phyloP scores from a whole-genome alignment of 2,888 invertebrate species.

The Smittia aterrima region DNA sequence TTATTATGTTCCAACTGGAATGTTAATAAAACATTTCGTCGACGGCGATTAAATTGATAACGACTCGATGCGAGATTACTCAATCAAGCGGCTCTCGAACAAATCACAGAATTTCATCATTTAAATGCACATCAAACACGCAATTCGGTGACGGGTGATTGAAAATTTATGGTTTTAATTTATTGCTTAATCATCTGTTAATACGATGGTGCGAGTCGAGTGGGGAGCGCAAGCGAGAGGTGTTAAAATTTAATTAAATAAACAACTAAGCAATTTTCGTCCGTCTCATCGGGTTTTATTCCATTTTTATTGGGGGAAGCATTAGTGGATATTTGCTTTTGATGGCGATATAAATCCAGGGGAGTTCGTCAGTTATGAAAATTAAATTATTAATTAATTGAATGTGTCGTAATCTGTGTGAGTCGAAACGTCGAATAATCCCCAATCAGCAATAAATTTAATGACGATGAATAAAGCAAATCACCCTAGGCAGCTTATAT shows the following conservation, averaged over 20 bases:
- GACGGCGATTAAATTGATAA: neutral
- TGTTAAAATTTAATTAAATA: constrained; percentile 11
- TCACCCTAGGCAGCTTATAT: neutral
- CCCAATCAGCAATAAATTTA: neutral
- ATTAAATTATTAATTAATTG: too few species aligned
- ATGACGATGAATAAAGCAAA: neutral
- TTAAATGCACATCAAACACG: neutral
- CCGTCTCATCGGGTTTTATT: neutral
- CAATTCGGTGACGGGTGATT: constrained; percentile 13
- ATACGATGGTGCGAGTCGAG: neutral
- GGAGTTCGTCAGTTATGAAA: too few species aligned
- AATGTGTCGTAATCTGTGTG: too few species aligned
- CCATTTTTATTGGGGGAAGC: neutral
- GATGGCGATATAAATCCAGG: too few species aligned
- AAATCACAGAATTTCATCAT: neutral
- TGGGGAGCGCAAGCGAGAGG: neutral
- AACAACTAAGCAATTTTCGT: neutral
- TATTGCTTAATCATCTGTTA: constrained; percentile 30
- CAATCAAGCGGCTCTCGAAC: neutral
- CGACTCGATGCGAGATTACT: neutral
- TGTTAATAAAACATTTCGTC: too few species aligned
- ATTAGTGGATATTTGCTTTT: too few species aligned
- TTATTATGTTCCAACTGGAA: too few species aligned
- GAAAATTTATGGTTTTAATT: constrained; percentile 16
- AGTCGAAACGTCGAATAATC: too few species aligned